Percentiles rank a stretch among this genome's conserved stretches.
Conservation (phyloP, 2,888 invertebrate species). For the Teleiodes luculella region DNA sequence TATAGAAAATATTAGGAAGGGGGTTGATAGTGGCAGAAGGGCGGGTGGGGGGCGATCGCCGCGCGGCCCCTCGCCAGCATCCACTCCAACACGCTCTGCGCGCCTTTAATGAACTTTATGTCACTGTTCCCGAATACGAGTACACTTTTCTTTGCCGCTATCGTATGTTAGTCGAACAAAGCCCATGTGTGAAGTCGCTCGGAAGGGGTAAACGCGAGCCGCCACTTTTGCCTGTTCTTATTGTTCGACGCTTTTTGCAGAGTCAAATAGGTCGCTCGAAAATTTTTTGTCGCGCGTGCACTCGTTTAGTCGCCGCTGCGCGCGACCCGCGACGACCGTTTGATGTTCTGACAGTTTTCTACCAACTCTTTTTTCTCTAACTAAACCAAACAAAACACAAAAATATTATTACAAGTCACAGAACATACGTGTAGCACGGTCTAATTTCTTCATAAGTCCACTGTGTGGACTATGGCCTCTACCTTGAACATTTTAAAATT, state of each 20-base stretch:
- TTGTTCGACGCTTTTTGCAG: constrained; percentile 59
- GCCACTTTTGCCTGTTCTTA: constrained; percentile 57
- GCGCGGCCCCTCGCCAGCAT: constrained; percentile 49
- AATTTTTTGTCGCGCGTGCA: constrained; percentile 30
- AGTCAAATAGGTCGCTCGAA: constrained; percentile 46
- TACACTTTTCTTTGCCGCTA: constrained; percentile 73
- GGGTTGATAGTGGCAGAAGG: constrained; percentile 25
- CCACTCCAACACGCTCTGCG: constrained; percentile 72
- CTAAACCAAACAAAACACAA: too few relatives aligned
- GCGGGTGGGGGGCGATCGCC: constrained; percentile 42
- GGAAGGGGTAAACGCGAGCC: constrained; percentile 59
- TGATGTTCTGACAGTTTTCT: too few relatives aligned
- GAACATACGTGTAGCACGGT: too few relatives aligned
- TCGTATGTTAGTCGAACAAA: constrained; percentile 71
- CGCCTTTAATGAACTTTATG: constrained; percentile 77
- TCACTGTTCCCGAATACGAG: constrained; percentile 71
- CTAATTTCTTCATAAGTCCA: too few relatives aligned
- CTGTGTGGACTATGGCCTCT: too few relatives aligned
- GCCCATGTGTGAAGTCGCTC: constrained; percentile 62
- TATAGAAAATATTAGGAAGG: constrained; percentile 64
- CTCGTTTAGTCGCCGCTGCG: neutral
- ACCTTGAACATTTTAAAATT: too few relatives aligned
- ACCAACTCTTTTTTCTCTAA: too few relatives aligned
- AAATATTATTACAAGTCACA: too few relatives aligned
- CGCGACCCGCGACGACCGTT: too few relatives aligned